Evolutionary conservation across 2,113 vertebrate species (phyloP), one percentile per base, ranked within the genome.

Genomic region (Triplophysa siluroides): DNA sequence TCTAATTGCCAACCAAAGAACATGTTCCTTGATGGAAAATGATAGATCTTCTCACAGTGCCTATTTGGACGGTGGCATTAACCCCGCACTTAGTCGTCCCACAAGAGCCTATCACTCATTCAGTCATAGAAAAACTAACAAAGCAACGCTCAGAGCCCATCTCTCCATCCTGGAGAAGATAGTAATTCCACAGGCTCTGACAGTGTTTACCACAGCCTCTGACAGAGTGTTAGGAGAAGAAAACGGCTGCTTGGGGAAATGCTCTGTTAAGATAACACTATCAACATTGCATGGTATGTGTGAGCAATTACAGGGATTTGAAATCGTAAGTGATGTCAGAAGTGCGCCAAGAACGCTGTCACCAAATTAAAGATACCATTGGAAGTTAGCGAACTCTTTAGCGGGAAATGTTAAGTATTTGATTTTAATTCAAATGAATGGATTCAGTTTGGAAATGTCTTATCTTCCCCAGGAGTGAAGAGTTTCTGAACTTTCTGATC

Each of bases 61-160:
- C 58, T 75, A 63, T 65, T 81, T 47, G 70, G 45, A 77, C 26
- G 56, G 78, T 81, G 89, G 86, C 89, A 90, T 91, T 86, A 78
- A 80, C 81, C 90, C 86, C 83, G 87, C 64, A 79, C 74, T 89
- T 89, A 85, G 76, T 72, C 64, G 7, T 64, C 76, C 13, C 68
- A 81, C 86, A 87, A 86, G 86, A 83, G 89, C 85, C 89, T 87
- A 94, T 94, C 91, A 92, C 88, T 95, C 94, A 94, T 92, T 88
- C 89, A 90, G 91, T 91, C 92, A 92, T 93, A 94, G 93, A 95
- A 94, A 96, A 96, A 96, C 95, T 95, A 96, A 96, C 95, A 96
- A 85, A 85, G 67, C 56, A 75, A 76, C 82, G 43, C 61, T 79
- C 41, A 2, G 64, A 67, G 23, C 69, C 71, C 76, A 26, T 82